phyloP scores from a whole-genome alignment of 2,113 vertebrate genomes.

The Zosterops hypoxanthus region DNA sequence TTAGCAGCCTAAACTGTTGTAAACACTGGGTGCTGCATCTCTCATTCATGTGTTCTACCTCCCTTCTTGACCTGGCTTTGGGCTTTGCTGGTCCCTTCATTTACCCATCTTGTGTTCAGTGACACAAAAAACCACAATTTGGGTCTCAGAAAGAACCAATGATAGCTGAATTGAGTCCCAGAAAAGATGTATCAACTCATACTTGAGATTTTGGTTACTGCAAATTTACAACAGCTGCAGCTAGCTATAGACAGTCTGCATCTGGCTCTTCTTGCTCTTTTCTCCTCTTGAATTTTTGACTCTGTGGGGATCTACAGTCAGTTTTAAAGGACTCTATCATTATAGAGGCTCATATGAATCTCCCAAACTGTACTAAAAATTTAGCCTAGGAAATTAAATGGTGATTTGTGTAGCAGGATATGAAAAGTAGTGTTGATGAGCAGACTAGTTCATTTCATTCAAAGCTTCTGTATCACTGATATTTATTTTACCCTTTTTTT shows the following conservation, averaged over 20 bases:
- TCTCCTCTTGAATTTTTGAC: neutral
- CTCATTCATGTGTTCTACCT: neutral
- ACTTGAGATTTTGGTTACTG: neutral
- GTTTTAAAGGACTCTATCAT: neutral
- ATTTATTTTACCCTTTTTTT: neutral
- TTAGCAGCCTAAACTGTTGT: neutral
- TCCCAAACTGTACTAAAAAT: neutral
- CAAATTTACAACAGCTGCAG: neutral
- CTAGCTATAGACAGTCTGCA: neutral
- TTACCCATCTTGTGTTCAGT: neutral
- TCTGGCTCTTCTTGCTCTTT: neutral
- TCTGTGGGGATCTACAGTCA: neutral
- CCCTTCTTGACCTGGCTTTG: neutral
- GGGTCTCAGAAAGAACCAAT: neutral
- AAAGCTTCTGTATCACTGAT: neutral
- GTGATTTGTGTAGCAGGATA: neutral
- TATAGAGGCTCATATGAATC: neutral
- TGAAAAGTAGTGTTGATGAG: neutral
- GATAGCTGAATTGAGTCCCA: neutral
- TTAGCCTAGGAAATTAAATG: neutral
- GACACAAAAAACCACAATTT: neutral
- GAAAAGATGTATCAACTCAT: neutral
- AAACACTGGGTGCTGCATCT: neutral
- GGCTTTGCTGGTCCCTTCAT: neutral
- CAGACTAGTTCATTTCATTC: neutral